Evolutionary conservation across 2,113 vertebrate species (phyloP).

Genomic region (Trematomus loennbergii): DNA sequence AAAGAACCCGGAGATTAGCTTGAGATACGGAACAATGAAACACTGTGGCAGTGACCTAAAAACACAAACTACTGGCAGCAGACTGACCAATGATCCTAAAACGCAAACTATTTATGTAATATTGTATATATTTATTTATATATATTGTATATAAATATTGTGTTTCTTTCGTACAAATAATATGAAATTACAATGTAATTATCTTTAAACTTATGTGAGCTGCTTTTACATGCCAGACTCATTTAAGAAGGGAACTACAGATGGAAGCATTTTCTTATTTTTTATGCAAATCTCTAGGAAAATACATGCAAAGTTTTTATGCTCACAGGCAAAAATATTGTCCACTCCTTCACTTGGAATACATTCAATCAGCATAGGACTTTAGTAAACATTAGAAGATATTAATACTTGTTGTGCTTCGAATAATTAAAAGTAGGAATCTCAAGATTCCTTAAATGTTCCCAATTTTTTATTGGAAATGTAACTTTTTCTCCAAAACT

Average conservation of each 20-base stretch:
- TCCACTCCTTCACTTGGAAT: not conserved
- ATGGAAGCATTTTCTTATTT: not conserved
- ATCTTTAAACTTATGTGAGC: not conserved
- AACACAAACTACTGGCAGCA: not conserved
- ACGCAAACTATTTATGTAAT: not conserved
- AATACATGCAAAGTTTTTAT: not conserved
- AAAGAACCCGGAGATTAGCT: constrained; percentile 26
- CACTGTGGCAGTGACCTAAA: constrained; percentile 31
- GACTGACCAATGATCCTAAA: not conserved
- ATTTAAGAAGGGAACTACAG: no score
- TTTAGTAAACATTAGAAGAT: no score
- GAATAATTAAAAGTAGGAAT: no score
- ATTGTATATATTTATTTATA: no score
- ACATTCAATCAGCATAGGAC: not conserved
- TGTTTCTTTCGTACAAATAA: not conserved
- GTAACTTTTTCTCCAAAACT: no score
- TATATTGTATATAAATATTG: no score
- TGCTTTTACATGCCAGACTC: not conserved
- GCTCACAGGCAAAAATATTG: not conserved
- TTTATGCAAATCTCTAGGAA: not conserved
- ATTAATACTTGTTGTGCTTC: no score
- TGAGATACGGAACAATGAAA: constrained; percentile 37
- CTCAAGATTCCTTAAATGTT: no score
- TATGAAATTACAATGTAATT: not conserved
- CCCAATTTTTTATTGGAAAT: no score